Evolutionary conservation across 2,888 invertebrate genomes (phyloP).

Genomic region (Meloe dianella): DNA sequence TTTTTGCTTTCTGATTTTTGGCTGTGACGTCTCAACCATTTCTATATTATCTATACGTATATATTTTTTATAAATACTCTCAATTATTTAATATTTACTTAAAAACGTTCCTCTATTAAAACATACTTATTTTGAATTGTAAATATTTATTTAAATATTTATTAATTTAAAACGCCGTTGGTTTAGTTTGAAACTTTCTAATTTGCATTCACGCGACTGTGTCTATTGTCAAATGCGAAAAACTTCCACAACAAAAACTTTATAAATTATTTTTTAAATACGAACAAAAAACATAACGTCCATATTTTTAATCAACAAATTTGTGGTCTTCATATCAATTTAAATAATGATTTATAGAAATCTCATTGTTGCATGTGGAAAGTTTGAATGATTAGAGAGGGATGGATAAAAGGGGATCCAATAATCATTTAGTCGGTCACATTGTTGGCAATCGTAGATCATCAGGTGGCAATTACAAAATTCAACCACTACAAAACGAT

Average conservation of each 20-base stretch:
- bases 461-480: slow-evolving; percentile 36
- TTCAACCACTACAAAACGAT: slow-evolving; percentile 22
- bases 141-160: slow-evolving; percentile 52
- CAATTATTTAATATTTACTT: slow-evolving; percentile 44
- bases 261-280: slow-evolving; percentile 30
- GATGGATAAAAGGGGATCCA: neutral
- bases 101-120: slow-evolving; percentile 50
- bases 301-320: neutral
- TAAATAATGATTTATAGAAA: slow-evolving; percentile 6
- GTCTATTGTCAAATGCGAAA: slow-evolving; percentile 19
- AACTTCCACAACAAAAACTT: slow-evolving; percentile 35
- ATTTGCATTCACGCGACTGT: slow-evolving; percentile 33
- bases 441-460: slow-evolving; percentile 31
- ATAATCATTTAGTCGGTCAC: slow-evolving; percentile 29
- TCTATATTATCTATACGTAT: slow-evolving; percentile 14
- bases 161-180: slow-evolving; percentile 46
- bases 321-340: neutral
- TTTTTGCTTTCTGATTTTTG: slow-evolving; percentile 57
- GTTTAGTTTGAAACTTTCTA: slow-evolving; percentile 34
- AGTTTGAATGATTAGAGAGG: slow-evolving; percentile 5
- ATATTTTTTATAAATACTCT: slow-evolving; percentile 13
- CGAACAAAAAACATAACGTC: neutral
- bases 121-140: slow-evolving; percentile 55
- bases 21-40: slow-evolving; percentile 32
- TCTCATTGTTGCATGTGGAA: neutral